Base-by-base conservation (phyloP, 2,113 vertebrate genomes). In the Pelodiscus sinensis region DNA sequence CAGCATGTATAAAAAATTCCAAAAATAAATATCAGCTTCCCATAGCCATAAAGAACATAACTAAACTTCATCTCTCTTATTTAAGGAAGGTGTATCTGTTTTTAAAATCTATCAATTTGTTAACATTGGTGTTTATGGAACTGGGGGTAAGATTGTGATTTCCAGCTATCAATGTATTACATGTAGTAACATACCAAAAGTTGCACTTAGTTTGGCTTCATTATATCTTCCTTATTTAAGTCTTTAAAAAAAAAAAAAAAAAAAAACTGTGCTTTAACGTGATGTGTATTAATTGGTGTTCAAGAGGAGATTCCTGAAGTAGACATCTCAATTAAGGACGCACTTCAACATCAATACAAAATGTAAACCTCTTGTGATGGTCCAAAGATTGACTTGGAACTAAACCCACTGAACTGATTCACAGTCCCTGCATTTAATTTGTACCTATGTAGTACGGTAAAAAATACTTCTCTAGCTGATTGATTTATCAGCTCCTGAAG, bases 11-110 rank as follows among this genome's bases (percentile, higher is more conserved):
- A 94, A 94, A 93, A 94, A 94, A 84, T 84, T 94, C 93, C 58
- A n/a, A 95, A 91, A 82, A 95, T 97, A 98, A 98, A 97, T 97
- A 97, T 95, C 95, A 86, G 68, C 92, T 97, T 91, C 91, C 95
- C 21, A 18, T 38, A 22, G 71, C 95, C 68, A 84, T 68, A 90
- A 27, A 15, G 21, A 9, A 92, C 55, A 31, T 80, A 90, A 93
- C 78, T 82, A 88, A 96, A 98, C 97, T 96, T 96, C 85, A 91
- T 88, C 93, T 94, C 71, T 94, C 71, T 94, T 95, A 85, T 35
- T 84, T 92, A 60, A 9, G 31, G 38, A 82, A 56, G 24, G 29
- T 16, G 65, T 90, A 87, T 85, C 85, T 83, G 29, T 89, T 73
- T 90, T 79, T 50, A 89, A 88, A 86, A 94, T 93, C 87, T 84